Evolutionary conservation across 2,888 invertebrate species (phyloP), one percentile per base, ranked within the genome.

Genomic region (Spialia ferax): DNA sequence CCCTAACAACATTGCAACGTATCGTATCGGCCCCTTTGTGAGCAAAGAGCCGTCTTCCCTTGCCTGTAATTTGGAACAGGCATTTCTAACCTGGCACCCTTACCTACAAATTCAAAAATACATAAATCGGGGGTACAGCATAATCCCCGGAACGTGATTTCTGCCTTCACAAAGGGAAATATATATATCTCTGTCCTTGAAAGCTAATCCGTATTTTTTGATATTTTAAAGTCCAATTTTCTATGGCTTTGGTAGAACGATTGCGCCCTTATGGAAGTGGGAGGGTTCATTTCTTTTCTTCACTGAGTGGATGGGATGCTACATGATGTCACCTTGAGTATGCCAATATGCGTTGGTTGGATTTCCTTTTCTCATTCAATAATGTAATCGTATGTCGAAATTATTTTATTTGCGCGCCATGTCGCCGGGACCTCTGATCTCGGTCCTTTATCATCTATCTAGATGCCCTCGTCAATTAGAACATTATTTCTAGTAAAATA

Each of bases 131-230:
- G 68, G 63, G 67, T 64, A 52, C 70, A 63, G 63, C 68, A 69
- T 80, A 79, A 79, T 81, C 78, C 79, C 71, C 69, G 57, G 68
- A 76, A 80, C 79, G 79, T 83, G 84, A 84, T 83, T 80, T 81
- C 70, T 72, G 71, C 69, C 64, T 69, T 75, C 74, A 71, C 67
- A 65, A 54, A 23, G 29, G 15, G 59, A 64, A 59, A 63, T 48
- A 32, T 52, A 54, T 54, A 38, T 7, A 42, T 42, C 13, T 11
- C 10, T 15, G 15, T 15, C 1, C 1, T 38, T 48, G 23, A 38
- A 68, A 68, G 18, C 26, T 48, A 57, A 35, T 35, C 65, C 54
- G 23, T 70, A 65, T 62, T 61, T 10, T 23, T 3, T 10, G 1
- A 8, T 15, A 38, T 10, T 10, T 5, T 62, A 60, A 32, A 62